Evolutionary conservation across 2,113 vertebrate genomes (phyloP), one percentile per base, ranked within the genome.

Genomic region (Bucco capensis): DNA sequence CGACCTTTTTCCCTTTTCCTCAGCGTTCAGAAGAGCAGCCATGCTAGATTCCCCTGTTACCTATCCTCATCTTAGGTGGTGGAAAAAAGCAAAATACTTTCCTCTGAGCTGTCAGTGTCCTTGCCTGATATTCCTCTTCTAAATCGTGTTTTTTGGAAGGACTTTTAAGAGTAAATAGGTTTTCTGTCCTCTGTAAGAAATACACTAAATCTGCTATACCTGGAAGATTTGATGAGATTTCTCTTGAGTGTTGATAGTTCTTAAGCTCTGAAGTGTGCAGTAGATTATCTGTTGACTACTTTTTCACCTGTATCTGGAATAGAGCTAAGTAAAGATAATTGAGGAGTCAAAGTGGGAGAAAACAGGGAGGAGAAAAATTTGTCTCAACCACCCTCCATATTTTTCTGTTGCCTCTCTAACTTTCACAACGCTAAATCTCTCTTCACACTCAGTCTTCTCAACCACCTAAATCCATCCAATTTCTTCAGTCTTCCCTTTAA

Each of bases 151-250:
- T 64, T 94, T 83, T 74, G 56, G 40, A 83, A 93, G 28, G 51
- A 73, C 54, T 95, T 93, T 76, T 58, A 44, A 30, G n/a, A 92
- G 27, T 60, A 93, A 83, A 94, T 86, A 74, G 47, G 12, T 94
- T 94, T 95, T 94, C 42, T 94, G 35, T 95, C 69, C 88, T 83
- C 50, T 71, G 4, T 69, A 47, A 83, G 72, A 94, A 90, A 86
- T 90, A 58, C 64, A 30, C 60, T 92, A 90, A 90, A 66, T 24
- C 67, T 83, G 16, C 27, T 74, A 7, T 62, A 62, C 33, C 72
- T 64, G 37, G 37, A 83, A 93, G 90, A 38, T 77, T 80, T 88
- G 54, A 58, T 42, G 66, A 58, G 80, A 83, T 93, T 95, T 86
- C 61, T 92, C 24, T 76, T 61, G 42, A 72, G 30, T 83, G 16